Evolutionary conservation across 1,140 invertebrate genomes (phyloP).

Genomic region (Platyscapa corneri): DNA sequence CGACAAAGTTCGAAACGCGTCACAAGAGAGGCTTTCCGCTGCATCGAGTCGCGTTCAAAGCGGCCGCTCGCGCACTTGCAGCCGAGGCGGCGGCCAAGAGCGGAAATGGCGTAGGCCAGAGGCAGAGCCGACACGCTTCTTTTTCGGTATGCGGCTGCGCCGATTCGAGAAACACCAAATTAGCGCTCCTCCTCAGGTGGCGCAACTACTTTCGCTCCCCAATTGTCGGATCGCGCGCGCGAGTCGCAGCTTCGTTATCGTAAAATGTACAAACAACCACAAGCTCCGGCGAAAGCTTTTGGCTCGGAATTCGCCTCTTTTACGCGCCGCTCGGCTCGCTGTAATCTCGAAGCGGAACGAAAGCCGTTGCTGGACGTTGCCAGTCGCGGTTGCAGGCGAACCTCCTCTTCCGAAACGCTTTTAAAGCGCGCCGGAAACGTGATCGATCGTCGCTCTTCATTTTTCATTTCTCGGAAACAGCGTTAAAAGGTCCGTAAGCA

Average conservation of each 20-base stretch:
- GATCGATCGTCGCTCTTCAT: too few relatives aligned
- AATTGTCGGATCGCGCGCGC: too few relatives aligned
- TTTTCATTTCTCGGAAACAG: too few relatives aligned
- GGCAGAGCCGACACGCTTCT: slow-evolving; percentile 39
- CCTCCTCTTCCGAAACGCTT: too few relatives aligned
- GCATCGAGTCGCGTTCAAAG: background rate
- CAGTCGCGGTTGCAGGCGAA: too few relatives aligned
- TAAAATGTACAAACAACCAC: background rate
- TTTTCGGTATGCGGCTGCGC: background rate
- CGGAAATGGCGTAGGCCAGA: slow-evolving; percentile 12
- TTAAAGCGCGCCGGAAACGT: too few relatives aligned
- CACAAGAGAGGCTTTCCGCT: slow-evolving; percentile 2
- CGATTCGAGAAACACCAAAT: slow-evolving; percentile 36
- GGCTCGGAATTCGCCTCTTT: too few relatives aligned
- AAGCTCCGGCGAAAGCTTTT: too few relatives aligned
- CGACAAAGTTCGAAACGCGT: slow-evolving; percentile 31
- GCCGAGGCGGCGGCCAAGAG: background rate
- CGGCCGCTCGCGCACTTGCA: slow-evolving; percentile 1
- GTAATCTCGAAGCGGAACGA: too few relatives aligned
- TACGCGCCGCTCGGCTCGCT: too few relatives aligned
- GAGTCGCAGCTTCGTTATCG: background rate
- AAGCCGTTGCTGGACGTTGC: too few relatives aligned
- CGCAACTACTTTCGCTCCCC: background rate
- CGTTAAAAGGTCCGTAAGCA: too few relatives aligned
- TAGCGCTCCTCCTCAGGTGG: background rate